These are phyloP conservation scores for Odocoileus virginianus DNA, from an alignment of 2,113 vertebrate species.

Conservation along the genomic window DNA sequence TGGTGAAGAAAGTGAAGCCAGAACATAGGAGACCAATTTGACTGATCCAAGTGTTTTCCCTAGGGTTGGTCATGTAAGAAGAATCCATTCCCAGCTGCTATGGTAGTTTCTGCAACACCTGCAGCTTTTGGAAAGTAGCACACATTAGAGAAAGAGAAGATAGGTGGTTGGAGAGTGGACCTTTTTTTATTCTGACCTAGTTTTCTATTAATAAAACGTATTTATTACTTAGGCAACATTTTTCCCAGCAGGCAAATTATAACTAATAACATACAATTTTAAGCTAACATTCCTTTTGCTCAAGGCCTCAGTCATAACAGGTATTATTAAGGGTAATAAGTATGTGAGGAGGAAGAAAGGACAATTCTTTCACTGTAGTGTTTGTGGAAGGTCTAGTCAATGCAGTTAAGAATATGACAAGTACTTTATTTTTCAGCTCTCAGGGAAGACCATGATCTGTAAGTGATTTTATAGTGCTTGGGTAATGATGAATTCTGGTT, in stretches of 20 bases:
- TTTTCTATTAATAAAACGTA: slow-evolving; percentile 67
- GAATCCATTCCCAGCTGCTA: neutral
- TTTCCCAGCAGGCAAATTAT: slow-evolving; percentile 69
- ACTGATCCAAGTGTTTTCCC: neutral
- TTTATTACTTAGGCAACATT: slow-evolving; percentile 76
- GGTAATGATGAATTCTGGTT: neutral
- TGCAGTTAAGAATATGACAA: slow-evolving; percentile 53
- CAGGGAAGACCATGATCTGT: slow-evolving; percentile 19
- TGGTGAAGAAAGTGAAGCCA: neutral
- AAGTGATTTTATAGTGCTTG: neutral
- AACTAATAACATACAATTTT: slow-evolving; percentile 71
- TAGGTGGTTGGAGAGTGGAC: neutral
- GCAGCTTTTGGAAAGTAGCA: slow-evolving; percentile 42
- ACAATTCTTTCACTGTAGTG: slow-evolving; percentile 52
- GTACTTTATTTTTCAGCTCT: slow-evolving; percentile 32
- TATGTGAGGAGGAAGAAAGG: slow-evolving; percentile 63
- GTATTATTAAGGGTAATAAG: slow-evolving; percentile 77
- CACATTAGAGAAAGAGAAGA: neutral
- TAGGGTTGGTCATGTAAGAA: neutral
- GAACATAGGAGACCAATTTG: neutral
- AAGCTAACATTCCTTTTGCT: slow-evolving; percentile 76
- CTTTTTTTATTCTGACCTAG: slow-evolving; percentile 33
- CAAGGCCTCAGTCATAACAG: slow-evolving; percentile 74
- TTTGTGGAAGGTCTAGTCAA: slow-evolving; percentile 59
- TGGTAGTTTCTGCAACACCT: neutral